Conservation (phyloP, 1,140 invertebrate genomes). For the Archivesica marissinica region DNA sequence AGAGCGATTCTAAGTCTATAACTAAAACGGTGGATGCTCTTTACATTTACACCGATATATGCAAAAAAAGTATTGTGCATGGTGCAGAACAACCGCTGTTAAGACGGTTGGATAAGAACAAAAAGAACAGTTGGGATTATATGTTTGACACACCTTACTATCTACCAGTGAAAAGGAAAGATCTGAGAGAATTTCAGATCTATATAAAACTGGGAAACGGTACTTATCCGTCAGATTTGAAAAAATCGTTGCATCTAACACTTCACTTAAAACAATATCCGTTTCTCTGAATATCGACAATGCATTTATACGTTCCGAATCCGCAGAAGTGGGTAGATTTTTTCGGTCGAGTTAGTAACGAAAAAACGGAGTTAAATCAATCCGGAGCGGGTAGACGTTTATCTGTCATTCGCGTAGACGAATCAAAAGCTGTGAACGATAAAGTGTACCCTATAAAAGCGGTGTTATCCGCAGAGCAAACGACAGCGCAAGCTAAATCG, state of each 20-base stretch:
- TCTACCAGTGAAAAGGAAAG: slow-evolving; percentile 23
- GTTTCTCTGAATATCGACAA: background rate
- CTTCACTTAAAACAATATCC: slow-evolving; percentile 45
- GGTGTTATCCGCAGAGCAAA: slow-evolving; percentile 60
- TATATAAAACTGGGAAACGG: slow-evolving; percentile 36
- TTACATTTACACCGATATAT: slow-evolving; percentile 32
- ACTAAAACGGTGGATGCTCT: background rate
- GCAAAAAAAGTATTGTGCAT: slow-evolving; percentile 31
- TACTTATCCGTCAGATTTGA: slow-evolving; percentile 2
- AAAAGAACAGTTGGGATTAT: slow-evolving; percentile 16
- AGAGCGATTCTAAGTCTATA: too few species aligned
- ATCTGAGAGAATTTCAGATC: slow-evolving; percentile 7
- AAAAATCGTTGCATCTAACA: background rate
- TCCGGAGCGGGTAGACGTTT: background rate
- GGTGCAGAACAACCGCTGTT: slow-evolving; percentile 2
- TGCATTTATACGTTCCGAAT: slow-evolving; percentile 21
- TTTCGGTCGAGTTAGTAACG: background rate
- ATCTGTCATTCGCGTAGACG: slow-evolving; percentile 32
- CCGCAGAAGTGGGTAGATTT: slow-evolving; percentile 34
- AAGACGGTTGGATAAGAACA: slow-evolving; percentile 13
- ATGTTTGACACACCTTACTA: slow-evolving; percentile 7
- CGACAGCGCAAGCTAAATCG: slow-evolving; percentile 47
- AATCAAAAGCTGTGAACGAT: background rate
- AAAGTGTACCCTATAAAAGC: slow-evolving; percentile 27
- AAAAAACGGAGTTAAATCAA: background rate